Evolutionary conservation across 2,888 invertebrate genomes (phyloP), one percentile per base, ranked within the genome.

Genomic region (Zootermopsis nevadensis): DNA sequence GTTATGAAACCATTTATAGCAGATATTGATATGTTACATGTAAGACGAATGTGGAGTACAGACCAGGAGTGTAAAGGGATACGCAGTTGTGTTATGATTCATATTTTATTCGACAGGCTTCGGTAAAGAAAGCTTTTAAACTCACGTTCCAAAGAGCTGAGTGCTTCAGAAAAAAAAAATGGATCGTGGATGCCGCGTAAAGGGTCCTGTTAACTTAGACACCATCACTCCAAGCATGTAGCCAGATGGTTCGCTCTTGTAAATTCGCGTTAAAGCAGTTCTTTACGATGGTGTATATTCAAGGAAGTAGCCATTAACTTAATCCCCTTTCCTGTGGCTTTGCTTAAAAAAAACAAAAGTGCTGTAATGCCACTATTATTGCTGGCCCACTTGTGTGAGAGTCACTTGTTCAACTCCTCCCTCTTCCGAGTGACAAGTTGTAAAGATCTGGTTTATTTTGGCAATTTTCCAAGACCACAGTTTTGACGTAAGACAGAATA

Each of bases 101-200:
- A 69, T 69, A 69, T 69, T 33, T 69, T 31, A 69, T 69, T 69
- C 69, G 69, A 69, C 69, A 69, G 22, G 69, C 69, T 69, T 69
- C 22, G 69, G 33, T 30, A 69, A 69, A 33, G 69, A 33, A 33
- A 69, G 69, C 69, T 69, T 69, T 69, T 69, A 69, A 69, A 31
- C 33, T 22, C 69, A 69, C 69, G 69, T 24, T 24, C 31, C 22
- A 69, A 30, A 69, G 33, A 31, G 69, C 22, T 69, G 69, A 69
- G 69, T 69, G 69, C 69, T 69, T 69, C 0, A 31, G 33, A 19
- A 69, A 31, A 33, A 31, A 67, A 67, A 67, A 67, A 33, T 69
- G 27, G n/a, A n/a, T 33, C 1, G 69, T 31, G 27, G n/a, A n/a
- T 8, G n/a, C 30, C 31, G 27, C 19, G 15, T 8, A 69, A 69